Evolutionary conservation across 2,797 vertebrate species (phyloP).

Genomic region (Ceryle rudis): DNA sequence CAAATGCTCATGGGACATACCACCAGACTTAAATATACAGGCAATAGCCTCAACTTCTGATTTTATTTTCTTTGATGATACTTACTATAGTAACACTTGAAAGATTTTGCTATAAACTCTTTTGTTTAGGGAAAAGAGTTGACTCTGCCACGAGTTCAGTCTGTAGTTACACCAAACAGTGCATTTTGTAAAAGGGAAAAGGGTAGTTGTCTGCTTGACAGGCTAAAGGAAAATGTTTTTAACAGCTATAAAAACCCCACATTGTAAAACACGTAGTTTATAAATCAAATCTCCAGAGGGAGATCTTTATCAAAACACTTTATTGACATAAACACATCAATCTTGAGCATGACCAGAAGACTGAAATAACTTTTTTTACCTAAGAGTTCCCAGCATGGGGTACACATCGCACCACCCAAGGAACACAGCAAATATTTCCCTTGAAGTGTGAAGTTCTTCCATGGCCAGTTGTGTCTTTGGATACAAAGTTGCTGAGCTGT

Average conservation of each 20-base stretch:
- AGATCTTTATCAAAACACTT: slow-evolving; percentile 12
- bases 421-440: neutral
- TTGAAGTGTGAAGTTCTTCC: neutral
- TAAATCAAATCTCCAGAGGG: neutral
- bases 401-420: neutral
- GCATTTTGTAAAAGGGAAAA: neutral
- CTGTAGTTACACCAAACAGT: neutral
- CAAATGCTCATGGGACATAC: neutral
- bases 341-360: neutral
- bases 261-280: neutral
- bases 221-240: neutral
- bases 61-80: neutral
- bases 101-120: neutral
- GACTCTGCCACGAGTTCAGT: neutral
- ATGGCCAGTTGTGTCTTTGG: neutral
- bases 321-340: neutral
- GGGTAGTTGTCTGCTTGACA: neutral
- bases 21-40: neutral
- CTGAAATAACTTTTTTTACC: neutral
- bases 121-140: neutral
- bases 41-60: neutral
- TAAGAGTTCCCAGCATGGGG: neutral
- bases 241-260: neutral
- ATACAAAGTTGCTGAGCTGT: neutral
- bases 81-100: neutral